Evolutionary conservation across 2,888 invertebrate genomes (phyloP), one percentile per base, ranked within the genome.

Genomic region (Cryptocheilus praepositus): DNA sequence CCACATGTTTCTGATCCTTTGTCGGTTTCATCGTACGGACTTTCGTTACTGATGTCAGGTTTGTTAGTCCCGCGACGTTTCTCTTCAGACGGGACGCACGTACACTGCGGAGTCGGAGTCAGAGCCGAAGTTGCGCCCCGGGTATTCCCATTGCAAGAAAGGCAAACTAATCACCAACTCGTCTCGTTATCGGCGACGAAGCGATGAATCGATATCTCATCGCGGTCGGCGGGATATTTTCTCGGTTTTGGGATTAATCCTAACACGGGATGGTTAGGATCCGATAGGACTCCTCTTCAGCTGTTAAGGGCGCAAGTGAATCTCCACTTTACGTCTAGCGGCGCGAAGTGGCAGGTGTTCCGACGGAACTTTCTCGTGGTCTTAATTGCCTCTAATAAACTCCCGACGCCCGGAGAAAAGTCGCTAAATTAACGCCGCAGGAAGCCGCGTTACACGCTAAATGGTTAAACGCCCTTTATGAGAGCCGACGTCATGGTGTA

Each of bases 381-480:
- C 59, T 70, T 58, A 56, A 59, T 59, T 58, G 62, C 57, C 61
- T 68, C 66, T 70, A 62, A 68, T 58, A 68, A 68, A 68, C 28
- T 70, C 49, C 69, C 25, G 56, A 61, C 21, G 58, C 21, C 53
- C 53, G 19, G 25, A 21, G 61, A 57, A 57, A 65, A 65, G 61
- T 61, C 68, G 57, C 43, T 36, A 18, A 69, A 69, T 69, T 69
- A 69, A 66, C 25, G 61, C 56, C 19, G 54, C 36, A 53, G 52
- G 36, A 58, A 45, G 28, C 51, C 51, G 60, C 67, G 61, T 63
- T 19, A 54, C 59, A 57, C 56, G 62, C 22, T 67, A 55, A 68
- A 65, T 59, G 62, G 53, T 66, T 71, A 63, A 71, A 59, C 53
- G 60, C 25, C 44, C 66, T 59, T 67, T 53, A 22, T 16, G 53